phyloP scores from a whole-genome alignment of 2,888 invertebrate species.

The Mamestra brassicae region DNA sequence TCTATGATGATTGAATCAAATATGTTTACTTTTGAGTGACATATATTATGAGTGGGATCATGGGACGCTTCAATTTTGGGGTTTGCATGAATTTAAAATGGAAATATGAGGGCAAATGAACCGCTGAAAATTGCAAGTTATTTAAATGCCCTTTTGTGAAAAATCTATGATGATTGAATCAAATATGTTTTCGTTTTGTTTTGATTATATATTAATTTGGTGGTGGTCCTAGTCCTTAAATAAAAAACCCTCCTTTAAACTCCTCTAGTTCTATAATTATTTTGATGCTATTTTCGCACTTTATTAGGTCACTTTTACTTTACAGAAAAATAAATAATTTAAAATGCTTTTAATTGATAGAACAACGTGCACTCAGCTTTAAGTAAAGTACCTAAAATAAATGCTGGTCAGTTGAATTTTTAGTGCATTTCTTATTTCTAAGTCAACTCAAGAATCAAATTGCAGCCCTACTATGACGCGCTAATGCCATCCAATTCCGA shows the following conservation, averaged over 20 bases:
- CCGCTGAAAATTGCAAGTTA: neutral
- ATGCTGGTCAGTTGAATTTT: neutral
- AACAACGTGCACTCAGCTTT: neutral
- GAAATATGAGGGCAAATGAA: neutral
- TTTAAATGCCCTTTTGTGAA: neutral
- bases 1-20: neutral
- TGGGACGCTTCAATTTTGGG: slow-evolving; percentile 3
- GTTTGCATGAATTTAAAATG: slow-evolving; percentile 19
- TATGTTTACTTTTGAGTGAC: neutral
- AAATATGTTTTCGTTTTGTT: slow-evolving; percentile 12
- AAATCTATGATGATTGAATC: neutral
- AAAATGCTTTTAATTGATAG: neutral
- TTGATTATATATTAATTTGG: slow-evolving; percentile 31
- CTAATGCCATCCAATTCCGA: too few species aligned
- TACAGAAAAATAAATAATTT: neutral
- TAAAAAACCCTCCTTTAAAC: slow-evolving; percentile 12
- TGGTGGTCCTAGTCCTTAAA: slow-evolving; percentile 41
- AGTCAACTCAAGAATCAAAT: neutral
- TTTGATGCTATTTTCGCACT: neutral
- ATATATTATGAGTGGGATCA: neutral
- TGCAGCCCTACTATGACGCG: too few species aligned
- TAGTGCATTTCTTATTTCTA: neutral
- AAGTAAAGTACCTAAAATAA: neutral
- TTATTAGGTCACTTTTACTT: too few species aligned
- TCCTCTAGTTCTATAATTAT: neutral